Evolutionary conservation across 2,888 invertebrate genomes (phyloP), one percentile per base, ranked within the genome.

Genomic region (Meteorus colon): DNA sequence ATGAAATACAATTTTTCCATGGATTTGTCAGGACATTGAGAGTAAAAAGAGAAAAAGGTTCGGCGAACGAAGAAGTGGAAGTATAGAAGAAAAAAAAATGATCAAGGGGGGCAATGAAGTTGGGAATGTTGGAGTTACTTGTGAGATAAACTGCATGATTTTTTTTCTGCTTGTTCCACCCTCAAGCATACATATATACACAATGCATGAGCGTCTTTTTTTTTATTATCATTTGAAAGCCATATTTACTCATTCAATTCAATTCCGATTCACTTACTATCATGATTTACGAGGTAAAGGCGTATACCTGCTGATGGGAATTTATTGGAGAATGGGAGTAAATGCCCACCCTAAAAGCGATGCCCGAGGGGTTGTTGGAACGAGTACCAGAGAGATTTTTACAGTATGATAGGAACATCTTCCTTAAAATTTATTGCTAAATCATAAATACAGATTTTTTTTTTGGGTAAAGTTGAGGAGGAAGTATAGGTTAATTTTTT

Each of bases 211-310:
- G 16, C 62, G 27, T 62, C 27, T 24, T 55, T 34, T 51, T 74
- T 34, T 72, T 74, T 86, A 82, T 86, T 83, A 84, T 86, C 87
- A 85, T 84, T 83, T 81, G 79, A 83, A 80, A 85, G 86, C 84
- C 87, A 88, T 89, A 89, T 88, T 89, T 89, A 89, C 87, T 89
- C 88, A 86, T 88, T 89, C 86, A 81, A 88, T 87, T 88, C 88
- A 88, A 87, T 88, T 88, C 86, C 79, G 85, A 84, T 87, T 88
- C 87, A 88, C 86, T 88, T 88, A 87, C 78, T 79, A 77, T 81
- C 55, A 86, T 88, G 87, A 88, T 88, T 88, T 88, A 78, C 68
- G 51, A 66, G 76, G 66, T 62, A 74, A 79, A 84, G 83, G 85
- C 85, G 84, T 83, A 84, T 83, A 81, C 81, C 80, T 84, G 83